phyloP scores from a whole-genome alignment of 2,113 vertebrate genomes.

The Hydrochoerus hydrochaeris region DNA sequence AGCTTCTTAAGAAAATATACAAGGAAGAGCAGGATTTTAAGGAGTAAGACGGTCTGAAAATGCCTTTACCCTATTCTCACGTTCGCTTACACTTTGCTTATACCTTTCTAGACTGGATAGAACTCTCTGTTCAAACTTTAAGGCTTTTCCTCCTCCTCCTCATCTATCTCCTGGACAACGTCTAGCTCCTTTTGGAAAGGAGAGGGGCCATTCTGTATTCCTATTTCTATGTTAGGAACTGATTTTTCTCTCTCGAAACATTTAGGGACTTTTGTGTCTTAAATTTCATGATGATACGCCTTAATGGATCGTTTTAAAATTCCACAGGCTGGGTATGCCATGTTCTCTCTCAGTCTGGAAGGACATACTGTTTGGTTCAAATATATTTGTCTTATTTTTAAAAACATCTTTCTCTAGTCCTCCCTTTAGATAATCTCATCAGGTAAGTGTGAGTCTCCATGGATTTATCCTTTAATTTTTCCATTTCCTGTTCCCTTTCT shows the following conservation, averaged over 20 bases:
- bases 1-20: background rate
- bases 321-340: background rate
- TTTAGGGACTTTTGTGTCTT: background rate
- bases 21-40: background rate
- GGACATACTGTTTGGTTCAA: background rate
- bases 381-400: slow-evolving; percentile 2
- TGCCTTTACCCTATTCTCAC: background rate
- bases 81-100: background rate
- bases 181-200: slow-evolving; percentile 16
- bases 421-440: background rate
- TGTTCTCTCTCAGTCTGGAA: slow-evolving; percentile 38
- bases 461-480: slow-evolving; percentile 44
- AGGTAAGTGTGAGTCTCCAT: background rate
- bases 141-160: background rate
- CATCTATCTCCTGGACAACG: background rate
- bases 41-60: background rate
- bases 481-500: background rate
- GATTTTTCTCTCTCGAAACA: slow-evolving; percentile 40
- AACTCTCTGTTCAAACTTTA: slow-evolving; percentile 12
- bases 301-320: background rate
- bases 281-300: background rate
- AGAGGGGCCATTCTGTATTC: background rate
- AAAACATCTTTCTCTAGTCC: background rate
- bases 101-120: background rate
- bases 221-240: background rate